These are phyloP conservation scores for Cyanistes caeruleus DNA, from an alignment of 2,113 vertebrate species.

Conservation along the genomic window DNA sequence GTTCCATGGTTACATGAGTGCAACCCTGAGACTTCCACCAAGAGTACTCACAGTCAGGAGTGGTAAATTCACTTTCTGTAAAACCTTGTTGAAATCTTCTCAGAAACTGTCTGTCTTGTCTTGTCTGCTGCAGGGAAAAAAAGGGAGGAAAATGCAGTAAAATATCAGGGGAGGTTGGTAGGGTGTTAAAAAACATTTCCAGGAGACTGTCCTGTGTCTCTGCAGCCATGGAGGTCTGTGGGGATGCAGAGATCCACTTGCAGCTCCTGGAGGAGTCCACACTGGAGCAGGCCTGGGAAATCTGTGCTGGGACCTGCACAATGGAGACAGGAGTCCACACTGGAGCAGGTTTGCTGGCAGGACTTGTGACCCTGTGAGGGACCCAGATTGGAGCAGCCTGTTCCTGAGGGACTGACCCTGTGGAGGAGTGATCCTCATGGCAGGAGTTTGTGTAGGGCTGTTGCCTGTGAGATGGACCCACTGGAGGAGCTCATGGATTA, in stretches of 20 bases:
- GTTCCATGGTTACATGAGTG: background rate
- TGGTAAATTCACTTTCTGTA: background rate
- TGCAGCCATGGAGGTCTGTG: background rate
- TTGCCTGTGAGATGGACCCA: too few relatives aligned
- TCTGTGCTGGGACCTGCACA: background rate
- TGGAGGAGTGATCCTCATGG: background rate
- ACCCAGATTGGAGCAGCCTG: background rate
- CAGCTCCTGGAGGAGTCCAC: background rate
- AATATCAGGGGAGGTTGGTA: background rate
- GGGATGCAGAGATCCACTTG: background rate
- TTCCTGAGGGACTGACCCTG: background rate
- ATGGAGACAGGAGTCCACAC: background rate
- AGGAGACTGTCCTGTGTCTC: background rate
- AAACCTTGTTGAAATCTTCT: background rate
- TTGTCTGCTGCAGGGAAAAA: too few relatives aligned
- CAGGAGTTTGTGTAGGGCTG: background rate
- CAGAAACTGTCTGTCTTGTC: too few relatives aligned
- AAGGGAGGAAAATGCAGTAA: background rate
- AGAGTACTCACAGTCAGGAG: background rate
- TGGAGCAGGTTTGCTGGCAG: background rate
- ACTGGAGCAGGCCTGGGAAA: background rate
- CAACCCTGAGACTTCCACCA: constrained; percentile 9
- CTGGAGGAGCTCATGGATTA: background rate
- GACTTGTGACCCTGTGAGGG: too few relatives aligned
- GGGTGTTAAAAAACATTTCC: background rate